phyloP scores from a whole-genome alignment of 2,113 vertebrate genomes.

The Spilogale gracilis region DNA sequence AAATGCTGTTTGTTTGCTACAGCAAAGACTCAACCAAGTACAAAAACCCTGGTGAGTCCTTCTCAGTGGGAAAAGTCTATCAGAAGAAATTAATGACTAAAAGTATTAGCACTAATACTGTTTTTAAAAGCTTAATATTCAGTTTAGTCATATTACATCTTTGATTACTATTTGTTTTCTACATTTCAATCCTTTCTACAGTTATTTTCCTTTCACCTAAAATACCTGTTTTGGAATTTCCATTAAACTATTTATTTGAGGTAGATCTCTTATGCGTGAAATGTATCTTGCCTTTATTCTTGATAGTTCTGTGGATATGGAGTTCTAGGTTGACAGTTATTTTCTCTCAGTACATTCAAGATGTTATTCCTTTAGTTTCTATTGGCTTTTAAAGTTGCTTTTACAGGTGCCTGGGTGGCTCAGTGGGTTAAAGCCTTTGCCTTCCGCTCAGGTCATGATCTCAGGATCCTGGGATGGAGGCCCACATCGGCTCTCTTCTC shows the following conservation, averaged over 20 bases:
- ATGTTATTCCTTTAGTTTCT: neutral
- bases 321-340: neutral
- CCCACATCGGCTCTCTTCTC: no score
- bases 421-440: no score
- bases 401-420: no score
- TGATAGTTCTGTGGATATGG: neutral
- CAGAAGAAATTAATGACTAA: neutral
- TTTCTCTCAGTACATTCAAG: neutral
- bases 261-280: neutral
- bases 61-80: neutral
- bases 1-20: neutral
- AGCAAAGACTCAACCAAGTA: neutral
- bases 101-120: neutral
- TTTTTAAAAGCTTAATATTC: neutral
- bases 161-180: neutral
- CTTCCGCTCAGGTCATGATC: no score
- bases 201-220: neutral
- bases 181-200: neutral
- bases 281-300: neutral
- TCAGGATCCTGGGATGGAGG: no score
- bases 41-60: neutral
- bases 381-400: neutral
- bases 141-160: neutral
- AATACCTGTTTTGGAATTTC: neutral
- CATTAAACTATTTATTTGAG: neutral